Evolutionary conservation across 2,888 invertebrate species (phyloP).

Genomic region (Ophion costatus): DNA sequence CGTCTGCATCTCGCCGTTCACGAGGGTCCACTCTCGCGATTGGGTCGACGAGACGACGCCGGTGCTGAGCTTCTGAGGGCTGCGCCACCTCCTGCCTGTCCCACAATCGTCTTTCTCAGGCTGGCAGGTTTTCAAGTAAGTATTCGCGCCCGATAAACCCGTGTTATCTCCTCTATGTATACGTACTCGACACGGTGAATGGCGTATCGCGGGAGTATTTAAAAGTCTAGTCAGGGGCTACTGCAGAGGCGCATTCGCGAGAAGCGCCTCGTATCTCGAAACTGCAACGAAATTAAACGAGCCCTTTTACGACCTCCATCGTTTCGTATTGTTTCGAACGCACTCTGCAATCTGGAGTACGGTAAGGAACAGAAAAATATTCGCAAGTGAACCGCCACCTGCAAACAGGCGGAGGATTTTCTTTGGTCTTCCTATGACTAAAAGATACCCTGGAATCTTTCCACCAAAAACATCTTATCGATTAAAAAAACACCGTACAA

Average conservation of each 20-base stretch:
- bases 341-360: neutral
- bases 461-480: no score
- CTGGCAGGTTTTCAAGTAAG: constrained; percentile 84
- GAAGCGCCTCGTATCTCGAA: neutral
- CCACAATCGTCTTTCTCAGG: constrained; percentile 84
- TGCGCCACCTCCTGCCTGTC: constrained; percentile 83
- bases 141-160: constrained; percentile 21
- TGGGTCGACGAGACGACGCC: constrained; percentile 82
- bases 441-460: no score
- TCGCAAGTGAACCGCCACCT: no score
- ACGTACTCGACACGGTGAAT: neutral
- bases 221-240: neutral
- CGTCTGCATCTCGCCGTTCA: constrained; percentile 84
- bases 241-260: neutral
- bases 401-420: no score
- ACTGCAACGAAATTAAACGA: constrained; percentile 9
- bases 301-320: neutral
- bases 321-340: neutral
- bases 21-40: constrained; percentile 81
- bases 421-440: no score
- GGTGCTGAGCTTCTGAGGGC: constrained; percentile 81
- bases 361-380: no score
- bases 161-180: neutral
- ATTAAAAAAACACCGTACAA: no score
- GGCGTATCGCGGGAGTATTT: neutral